Conservation (phyloP, 2,113 vertebrate genomes). For the Platysteira castanea region DNA sequence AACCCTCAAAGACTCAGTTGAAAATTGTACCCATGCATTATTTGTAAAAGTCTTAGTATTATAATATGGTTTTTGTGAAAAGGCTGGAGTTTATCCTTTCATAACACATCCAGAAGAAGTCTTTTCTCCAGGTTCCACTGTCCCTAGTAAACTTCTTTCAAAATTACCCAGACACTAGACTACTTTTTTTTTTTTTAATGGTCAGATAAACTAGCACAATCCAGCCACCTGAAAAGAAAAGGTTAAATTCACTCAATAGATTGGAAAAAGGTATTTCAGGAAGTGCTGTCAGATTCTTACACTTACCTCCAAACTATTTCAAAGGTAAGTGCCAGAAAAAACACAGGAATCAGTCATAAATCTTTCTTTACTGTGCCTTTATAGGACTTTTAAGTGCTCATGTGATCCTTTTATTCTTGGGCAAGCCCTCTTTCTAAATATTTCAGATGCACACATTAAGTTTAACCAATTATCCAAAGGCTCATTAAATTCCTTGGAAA, state of each 20-base stretch:
- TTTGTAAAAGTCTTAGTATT: neutral
- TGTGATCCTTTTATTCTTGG: neutral
- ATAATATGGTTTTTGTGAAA: neutral
- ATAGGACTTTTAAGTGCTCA: neutral
- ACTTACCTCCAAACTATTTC: constrained; percentile 4
- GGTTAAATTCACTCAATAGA: neutral
- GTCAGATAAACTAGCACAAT: neutral
- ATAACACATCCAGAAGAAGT: neutral
- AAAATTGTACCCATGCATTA: neutral
- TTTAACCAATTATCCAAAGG: neutral
- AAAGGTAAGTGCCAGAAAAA: constrained; percentile 20
- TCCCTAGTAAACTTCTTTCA: neutral
- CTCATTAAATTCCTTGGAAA: neutral
- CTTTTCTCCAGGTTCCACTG: neutral
- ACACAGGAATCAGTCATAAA: neutral
- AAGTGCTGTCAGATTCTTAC: neutral
- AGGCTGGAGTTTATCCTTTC: neutral
- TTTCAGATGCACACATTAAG: neutral
- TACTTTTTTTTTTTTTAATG: neutral
- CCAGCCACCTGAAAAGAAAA: neutral
- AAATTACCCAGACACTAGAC: neutral
- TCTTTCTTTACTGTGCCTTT: neutral
- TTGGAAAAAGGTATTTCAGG: neutral
- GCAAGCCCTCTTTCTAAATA: neutral
- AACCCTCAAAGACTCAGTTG: neutral